Conservation (phyloP, 1,140 invertebrate species). For the Thaumetopoea pityocampa region DNA sequence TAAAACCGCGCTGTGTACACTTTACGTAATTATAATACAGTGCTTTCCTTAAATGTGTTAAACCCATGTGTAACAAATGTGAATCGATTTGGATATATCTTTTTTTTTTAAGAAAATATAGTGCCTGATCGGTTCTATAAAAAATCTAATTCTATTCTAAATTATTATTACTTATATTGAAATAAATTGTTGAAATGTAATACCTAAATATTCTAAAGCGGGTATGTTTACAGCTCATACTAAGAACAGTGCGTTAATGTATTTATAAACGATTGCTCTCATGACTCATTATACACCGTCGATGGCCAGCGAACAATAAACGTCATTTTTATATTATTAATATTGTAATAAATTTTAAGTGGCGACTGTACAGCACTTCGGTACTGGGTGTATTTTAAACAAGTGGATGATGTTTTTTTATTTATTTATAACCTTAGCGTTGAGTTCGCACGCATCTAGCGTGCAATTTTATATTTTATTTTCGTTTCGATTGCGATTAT, state of each 20-base stretch:
- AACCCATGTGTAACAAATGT: no score
- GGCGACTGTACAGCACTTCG: constrained; percentile 32
- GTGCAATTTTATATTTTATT: constrained; percentile 32
- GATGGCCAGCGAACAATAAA: constrained; percentile 22
- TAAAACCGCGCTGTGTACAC: no score
- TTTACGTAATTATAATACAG: no score
- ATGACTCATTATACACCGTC: constrained; percentile 6
- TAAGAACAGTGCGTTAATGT: neutral
- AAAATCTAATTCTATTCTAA: no score
- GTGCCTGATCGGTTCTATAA: no score
- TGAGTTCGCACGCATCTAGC: constrained; percentile 34
- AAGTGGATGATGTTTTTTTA: constrained; percentile 22
- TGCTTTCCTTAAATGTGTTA: no score
- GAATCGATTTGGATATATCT: no score
- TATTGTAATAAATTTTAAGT: constrained; percentile 30
- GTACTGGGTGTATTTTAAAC: constrained; percentile 30
- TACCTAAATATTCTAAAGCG: no score
- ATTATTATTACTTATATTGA: no score
- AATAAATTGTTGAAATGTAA: no score
- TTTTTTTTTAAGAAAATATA: no score
- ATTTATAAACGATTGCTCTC: constrained; percentile 5
- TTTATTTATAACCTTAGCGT: constrained; percentile 41
- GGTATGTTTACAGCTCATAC: neutral
- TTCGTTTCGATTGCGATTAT: constrained; percentile 34
- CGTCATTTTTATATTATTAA: constrained; percentile 32